Percentiles rank a stretch among this genome's conserved stretches.
Conservation (phyloP, 35 echinoderm and acorn worm species). For the Heliocidaris tuberculata region DNA sequence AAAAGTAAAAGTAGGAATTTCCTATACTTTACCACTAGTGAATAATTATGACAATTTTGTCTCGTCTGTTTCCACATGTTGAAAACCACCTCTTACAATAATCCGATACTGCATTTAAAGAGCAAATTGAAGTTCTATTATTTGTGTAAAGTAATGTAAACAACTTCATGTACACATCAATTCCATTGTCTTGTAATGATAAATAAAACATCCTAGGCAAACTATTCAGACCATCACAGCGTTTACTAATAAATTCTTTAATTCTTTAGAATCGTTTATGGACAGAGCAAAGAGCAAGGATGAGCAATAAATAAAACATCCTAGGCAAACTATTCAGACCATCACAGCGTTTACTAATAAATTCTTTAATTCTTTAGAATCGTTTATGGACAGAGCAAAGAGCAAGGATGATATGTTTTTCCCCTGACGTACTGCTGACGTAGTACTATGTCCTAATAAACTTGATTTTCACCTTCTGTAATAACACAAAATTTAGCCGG, state of each 20-base stretch:
- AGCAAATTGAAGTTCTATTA: too few species aligned
- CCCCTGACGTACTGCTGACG: constrained; percentile 62
- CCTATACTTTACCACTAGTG: too few species aligned
- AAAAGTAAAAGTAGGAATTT: too few species aligned
- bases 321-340: constrained; percentile 10
- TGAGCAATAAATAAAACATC: not conserved
- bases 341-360: constrained; percentile 52
- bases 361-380: constrained; percentile 67
- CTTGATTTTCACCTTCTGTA: constrained; percentile 46
- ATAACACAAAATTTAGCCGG: constrained; percentile 64
- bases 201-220: not conserved
- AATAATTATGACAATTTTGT: too few species aligned
- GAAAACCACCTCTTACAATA: too few species aligned
- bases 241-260: constrained; percentile 54
- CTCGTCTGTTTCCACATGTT: too few species aligned
- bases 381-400: constrained; percentile 62
- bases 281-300: too few species aligned
- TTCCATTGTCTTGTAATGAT: constrained; percentile 52
- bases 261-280: too few species aligned
- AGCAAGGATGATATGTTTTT: constrained; percentile 62
- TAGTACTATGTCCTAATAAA: constrained; percentile 56
- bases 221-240: constrained; percentile 39
- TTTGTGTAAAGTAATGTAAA: too few species aligned
- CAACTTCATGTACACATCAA: constrained; percentile 50
- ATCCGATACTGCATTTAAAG: too few species aligned